Conservation (phyloP, 2,888 invertebrate genomes). For the Drosophila subsilvestris region DNA sequence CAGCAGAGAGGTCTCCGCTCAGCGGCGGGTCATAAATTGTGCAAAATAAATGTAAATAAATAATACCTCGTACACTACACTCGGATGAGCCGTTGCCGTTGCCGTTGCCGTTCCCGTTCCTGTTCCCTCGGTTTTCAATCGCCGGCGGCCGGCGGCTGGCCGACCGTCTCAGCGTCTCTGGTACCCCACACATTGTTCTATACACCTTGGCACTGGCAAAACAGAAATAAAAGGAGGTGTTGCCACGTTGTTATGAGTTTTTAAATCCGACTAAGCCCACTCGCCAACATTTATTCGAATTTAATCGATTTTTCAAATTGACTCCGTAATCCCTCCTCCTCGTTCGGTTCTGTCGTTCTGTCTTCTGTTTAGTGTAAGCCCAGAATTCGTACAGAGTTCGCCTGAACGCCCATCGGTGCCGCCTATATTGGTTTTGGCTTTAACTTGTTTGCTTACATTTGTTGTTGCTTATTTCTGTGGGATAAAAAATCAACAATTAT, state of each 20-base stretch:
- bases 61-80: slow-evolving; percentile 33
- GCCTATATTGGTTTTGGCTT: slow-evolving; percentile 76
- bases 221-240: slow-evolving; percentile 77
- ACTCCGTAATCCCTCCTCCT: slow-evolving; percentile 41
- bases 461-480: slow-evolving; percentile 15
- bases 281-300: slow-evolving; percentile 81
- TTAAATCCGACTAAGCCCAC: slow-evolving; percentile 79
- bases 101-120: neutral
- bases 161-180: slow-evolving; percentile 3
- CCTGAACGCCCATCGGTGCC: slow-evolving; percentile 79
- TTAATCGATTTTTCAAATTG: slow-evolving; percentile 82
- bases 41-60: slow-evolving; percentile 55
- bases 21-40: slow-evolving; percentile 65
- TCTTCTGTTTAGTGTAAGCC: slow-evolving; percentile 40
- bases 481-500: slow-evolving; percentile 46
- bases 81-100: neutral
- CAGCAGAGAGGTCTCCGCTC: slow-evolving; percentile 21
- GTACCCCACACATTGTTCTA: slow-evolving; percentile 74
- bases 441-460: slow-evolving; percentile 41
- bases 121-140: slow-evolving; percentile 43
- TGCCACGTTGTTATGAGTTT: slow-evolving; percentile 83
- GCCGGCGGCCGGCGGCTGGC: slow-evolving; percentile 55
- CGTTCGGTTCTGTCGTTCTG: slow-evolving; percentile 10
- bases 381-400: slow-evolving; percentile 59
- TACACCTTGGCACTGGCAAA: slow-evolving; percentile 47